Conservation (phyloP, 2,113 vertebrate genomes). For the Hippolais icterina region DNA sequence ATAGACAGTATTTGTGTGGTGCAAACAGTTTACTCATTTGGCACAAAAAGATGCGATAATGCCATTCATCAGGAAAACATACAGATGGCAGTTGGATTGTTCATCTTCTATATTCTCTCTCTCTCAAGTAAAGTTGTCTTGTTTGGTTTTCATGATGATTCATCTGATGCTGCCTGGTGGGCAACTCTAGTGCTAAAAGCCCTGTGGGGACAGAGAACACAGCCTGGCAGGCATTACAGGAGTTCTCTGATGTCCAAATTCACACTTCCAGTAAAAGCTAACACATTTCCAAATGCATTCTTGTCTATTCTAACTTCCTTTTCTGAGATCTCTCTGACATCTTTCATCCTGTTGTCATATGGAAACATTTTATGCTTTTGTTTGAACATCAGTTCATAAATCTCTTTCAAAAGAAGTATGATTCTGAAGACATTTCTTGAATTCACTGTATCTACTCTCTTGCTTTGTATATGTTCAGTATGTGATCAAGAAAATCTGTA, state of each 20-base stretch:
- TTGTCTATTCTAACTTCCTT: neutral
- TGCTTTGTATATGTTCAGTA: neutral
- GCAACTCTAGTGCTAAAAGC: neutral
- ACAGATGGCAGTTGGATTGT: conserved; percentile 26
- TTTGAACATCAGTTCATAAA: neutral
- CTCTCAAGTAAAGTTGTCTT: neutral
- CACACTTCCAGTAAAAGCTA: neutral
- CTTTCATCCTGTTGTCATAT: neutral
- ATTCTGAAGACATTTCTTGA: neutral
- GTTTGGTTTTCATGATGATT: neutral
- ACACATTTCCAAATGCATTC: neutral
- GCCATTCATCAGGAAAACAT: conserved; percentile 19
- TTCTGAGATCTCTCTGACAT: neutral
- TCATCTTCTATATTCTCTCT: neutral
- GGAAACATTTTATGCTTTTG: neutral
- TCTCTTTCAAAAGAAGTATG: neutral
- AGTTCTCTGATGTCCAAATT: neutral
- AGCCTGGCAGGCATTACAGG: neutral
- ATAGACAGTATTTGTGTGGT: neutral
- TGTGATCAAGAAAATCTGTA: neutral
- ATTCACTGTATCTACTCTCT: neutral
- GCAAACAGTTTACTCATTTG: conserved; percentile 35
- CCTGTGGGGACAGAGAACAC: neutral
- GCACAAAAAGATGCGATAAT: conserved; percentile 28
- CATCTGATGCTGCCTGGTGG: neutral